These are phyloP conservation scores for Anas acuta DNA, from an alignment of 2,797 vertebrate species.

Conservation along the genomic window DNA sequence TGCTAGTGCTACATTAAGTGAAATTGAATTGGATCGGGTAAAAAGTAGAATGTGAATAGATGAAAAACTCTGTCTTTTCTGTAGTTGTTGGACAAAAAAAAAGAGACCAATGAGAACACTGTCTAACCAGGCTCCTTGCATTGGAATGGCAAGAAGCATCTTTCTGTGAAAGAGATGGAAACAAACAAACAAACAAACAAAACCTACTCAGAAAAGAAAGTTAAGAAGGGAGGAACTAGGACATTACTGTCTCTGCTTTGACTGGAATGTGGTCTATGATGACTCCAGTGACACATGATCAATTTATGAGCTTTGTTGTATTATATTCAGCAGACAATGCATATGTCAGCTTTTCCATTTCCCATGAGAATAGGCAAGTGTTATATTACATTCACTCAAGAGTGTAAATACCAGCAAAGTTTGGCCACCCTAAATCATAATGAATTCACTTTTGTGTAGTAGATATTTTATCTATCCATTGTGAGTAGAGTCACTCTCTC, in stretches of 20 bases:
- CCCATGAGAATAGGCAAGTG: neutral
- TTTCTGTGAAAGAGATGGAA: neutral
- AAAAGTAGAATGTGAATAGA: neutral
- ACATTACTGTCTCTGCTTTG: neutral
- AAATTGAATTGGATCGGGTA: neutral
- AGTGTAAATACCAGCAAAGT: neutral
- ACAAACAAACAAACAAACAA: neutral
- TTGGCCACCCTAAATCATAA: neutral
- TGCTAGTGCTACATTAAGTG: neutral
- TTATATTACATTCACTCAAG: neutral
- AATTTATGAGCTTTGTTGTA: slow-evolving; percentile 21
- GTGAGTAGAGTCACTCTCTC: neutral
- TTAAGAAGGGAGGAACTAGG: neutral
- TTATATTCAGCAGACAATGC: neutral
- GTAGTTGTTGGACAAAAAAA: neutral
- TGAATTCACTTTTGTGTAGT: neutral
- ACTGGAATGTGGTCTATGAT: neutral
- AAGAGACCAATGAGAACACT: neutral
- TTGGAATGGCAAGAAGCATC: neutral
- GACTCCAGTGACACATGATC: slow-evolving; percentile 16
- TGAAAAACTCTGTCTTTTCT: neutral
- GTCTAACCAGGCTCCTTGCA: neutral
- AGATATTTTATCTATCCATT: neutral
- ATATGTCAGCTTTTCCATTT: neutral
- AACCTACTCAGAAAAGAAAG: neutral